Evolutionary conservation across 2,888 invertebrate genomes (phyloP), one percentile per base, ranked within the genome.

Genomic region (Lysandra coridon): DNA sequence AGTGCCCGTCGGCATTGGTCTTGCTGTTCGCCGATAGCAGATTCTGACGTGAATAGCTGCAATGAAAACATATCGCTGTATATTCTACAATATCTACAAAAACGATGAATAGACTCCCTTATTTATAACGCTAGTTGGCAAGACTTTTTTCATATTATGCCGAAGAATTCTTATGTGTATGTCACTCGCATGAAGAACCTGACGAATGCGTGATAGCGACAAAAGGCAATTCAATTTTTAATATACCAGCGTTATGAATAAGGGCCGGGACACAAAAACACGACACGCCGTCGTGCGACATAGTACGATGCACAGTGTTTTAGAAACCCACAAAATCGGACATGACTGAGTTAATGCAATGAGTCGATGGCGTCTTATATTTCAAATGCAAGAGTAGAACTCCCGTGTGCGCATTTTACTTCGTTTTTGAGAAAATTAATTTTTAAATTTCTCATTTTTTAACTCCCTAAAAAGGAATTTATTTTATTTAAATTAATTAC

Each of bases 41-140:
- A 91, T 98, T 98, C 94, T 98, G 98, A 79, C 98, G 96, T 62
- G 98, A 98, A 90, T 98, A 98, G 89, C 98, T 98, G 95, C 80
- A 95, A 94, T 80, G 77, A 44, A 82, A 79, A 53, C 4, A 4
- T 57, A 6, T 75, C 30, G 14, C 33, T 37, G 69, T 69, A 69
- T 69, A 37, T 33, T 69, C 69, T 33, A 37, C 37, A 30, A 37
- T 37, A 17, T 69, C 33, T 5, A 37, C 14, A 33, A 69, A 4
- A 69, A 33, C 33, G 14, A 33, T 14, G 5, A 57, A 57, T 17
- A 17, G 69, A 33, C 14, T 69, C 33, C 14, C 69, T 30, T 64
- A 62, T 64, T 64, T 23, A 64, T 12, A 64, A 64, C 64, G 64
- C 64, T 57, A 62, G 44, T 44, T 49, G 30, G 30, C 30, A 64